A percentile compares a stretch with the other conserved stretches of the same genome.
These are phyloP conservation scores for Parazoanthus atlanticus DNA, from an alignment of 92 coral and sea anemone genomes.

Conservation along the genomic window DNA sequence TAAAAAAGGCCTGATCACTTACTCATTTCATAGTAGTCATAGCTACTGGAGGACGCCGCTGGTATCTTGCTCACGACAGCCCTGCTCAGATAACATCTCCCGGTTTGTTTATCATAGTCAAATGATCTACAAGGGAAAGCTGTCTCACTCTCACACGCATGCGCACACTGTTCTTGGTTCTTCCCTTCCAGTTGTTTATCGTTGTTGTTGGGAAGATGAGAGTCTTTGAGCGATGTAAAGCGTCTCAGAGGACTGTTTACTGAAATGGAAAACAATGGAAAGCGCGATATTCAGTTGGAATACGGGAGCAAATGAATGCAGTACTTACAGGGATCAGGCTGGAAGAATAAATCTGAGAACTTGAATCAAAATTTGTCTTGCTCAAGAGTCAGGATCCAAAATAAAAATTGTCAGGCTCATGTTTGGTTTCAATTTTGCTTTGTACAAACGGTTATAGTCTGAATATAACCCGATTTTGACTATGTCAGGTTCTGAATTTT, in stretches of 20 bases:
- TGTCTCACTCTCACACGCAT: conserved; percentile 74
- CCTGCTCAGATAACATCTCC: conserved; percentile 77
- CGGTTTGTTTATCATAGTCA: conserved; percentile 69
- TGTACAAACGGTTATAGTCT: no score
- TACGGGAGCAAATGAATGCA: no score
- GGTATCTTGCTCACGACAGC: conserved; percentile 55
- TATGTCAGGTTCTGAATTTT: no score
- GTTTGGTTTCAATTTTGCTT: no score
- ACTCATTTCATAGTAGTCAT: conserved; percentile 90
- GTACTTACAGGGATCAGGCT: no score
- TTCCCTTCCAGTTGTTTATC: conserved; percentile 63
- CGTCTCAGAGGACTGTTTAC: conserved; percentile 74
- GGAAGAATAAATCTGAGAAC: no score
- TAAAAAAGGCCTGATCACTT: conserved; percentile 23
- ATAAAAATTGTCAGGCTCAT: no score
- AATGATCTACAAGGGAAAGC: conserved; percentile 90
- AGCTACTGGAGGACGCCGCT: conserved; percentile 47
- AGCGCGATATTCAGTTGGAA: background rate
- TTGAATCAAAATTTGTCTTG: no score
- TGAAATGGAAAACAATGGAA: conserved; percentile 16
- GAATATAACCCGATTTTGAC: no score
- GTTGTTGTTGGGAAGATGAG: conserved; percentile 73
- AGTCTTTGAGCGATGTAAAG: conserved; percentile 60
- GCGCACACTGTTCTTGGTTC: conserved; percentile 81
- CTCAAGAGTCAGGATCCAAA: no score